Evolutionary conservation across 1,140 invertebrate genomes (phyloP), one percentile per base, ranked within the genome.

Genomic region (Asbolus verrucosus): DNA sequence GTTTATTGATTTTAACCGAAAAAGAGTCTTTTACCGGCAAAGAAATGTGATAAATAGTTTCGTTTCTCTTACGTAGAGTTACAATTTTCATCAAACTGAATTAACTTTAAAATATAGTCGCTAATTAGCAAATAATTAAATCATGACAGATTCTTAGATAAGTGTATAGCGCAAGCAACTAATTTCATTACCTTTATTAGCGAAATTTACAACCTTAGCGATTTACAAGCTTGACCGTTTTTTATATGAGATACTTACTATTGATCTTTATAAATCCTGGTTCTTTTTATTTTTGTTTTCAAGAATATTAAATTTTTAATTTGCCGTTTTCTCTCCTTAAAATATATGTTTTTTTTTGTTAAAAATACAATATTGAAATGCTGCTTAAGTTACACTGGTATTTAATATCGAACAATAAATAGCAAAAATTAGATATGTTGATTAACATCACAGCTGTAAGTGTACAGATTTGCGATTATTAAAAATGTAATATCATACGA

Each of bases 161-260:
- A n/a, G 11, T 38, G 33, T 8, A 19, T 5, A 59, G 27, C 24
- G 14, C 2, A 36, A 18, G 54, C 24, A 27, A 14, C 36, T 62
- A 62, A 33, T 62, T 62, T 62, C 36, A 62, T 62, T 62, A 62
- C 30, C 4, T 38, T 62, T 62, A 62, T 62, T 62, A 31, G 16
- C 15, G 30, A 19, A 36, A 31, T 62, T 62, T 36, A 33, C 30
- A 62, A 62, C 59, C 36, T 24, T 27, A 4, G 18, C 18, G 41
- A 46, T 46, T 46, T 46, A 46, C 41, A 46, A n/a, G 41, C 41
- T 30, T 46, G 41, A 9, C 41, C 41, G 41, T 46, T 46, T 46
- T 46, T 46, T n/a, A 46, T 46, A 18, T 46, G 16, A 46, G 41
- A 46, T 18, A 46, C 41, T 19, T 46, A 19, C 21, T 46, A 46